These are phyloP conservation scores for Halocaridina rubra DNA, from an alignment of 2,888 invertebrate genomes.

Conservation along the genomic window DNA sequence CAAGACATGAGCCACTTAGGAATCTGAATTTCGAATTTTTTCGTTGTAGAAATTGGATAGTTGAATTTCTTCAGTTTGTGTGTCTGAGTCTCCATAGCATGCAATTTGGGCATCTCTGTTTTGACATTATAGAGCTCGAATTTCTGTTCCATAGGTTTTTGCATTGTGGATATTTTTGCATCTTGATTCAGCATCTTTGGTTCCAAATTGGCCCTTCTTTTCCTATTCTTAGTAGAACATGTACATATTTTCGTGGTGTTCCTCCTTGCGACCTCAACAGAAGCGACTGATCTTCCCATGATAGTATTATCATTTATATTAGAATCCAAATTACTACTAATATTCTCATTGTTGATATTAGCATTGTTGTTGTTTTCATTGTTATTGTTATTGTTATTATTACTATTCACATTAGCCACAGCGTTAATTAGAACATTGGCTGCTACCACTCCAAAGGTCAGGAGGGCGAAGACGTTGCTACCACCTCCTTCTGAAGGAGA, in stretches of 20 bases:
- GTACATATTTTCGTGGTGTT: not conserved
- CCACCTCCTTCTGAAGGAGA: not conserved
- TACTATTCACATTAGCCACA: conserved; percentile 10
- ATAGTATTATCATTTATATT: not conserved
- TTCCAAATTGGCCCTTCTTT: not conserved
- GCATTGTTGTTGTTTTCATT: conserved; percentile 15
- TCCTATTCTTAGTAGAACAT: not conserved
- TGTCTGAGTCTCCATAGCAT: no score
- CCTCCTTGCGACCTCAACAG: not conserved
- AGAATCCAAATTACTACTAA: not conserved
- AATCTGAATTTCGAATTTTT: no score
- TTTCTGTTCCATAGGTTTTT: not conserved
- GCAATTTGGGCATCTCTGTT: no score
- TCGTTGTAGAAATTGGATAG: no score
- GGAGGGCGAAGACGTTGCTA: conserved; percentile 21
- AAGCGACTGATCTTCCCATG: not conserved
- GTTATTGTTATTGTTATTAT: conserved; percentile 21
- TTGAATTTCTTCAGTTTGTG: no score
- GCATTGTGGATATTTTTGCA: no score
- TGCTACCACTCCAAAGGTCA: not conserved
- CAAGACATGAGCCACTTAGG: not conserved
- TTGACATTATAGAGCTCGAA: no score
- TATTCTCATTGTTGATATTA: conserved; percentile 15
- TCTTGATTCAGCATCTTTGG: no score
- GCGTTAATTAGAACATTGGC: conserved; percentile 18